A percentile compares a stretch with the other conserved stretches of the same genome.
These are phyloP conservation scores for Venusia cambrica DNA, from an alignment of 2,888 invertebrate species.

Conservation along the genomic window DNA sequence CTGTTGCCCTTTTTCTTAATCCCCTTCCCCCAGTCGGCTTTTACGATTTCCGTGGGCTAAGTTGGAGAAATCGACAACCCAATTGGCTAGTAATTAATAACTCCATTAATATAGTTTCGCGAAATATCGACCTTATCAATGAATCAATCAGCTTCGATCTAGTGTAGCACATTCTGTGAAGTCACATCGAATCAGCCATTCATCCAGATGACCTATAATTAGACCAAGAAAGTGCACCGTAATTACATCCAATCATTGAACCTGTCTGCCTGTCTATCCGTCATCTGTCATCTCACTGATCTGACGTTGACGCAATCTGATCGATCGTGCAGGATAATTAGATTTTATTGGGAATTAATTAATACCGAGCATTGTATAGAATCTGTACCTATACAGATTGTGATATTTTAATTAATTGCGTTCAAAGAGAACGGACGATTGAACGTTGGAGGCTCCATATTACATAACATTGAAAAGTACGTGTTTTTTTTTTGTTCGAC, in stretches of 20 bases:
- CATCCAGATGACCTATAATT: slow-evolving; percentile 12
- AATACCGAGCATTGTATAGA: slow-evolving; percentile 16
- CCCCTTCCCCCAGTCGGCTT: too few relatives aligned
- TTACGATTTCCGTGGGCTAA: too few relatives aligned
- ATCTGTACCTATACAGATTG: neutral
- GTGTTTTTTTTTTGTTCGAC: too few relatives aligned
- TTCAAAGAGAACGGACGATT: too few relatives aligned
- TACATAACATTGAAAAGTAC: too few relatives aligned
- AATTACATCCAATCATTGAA: slow-evolving; percentile 74
- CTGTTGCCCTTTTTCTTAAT: too few relatives aligned
- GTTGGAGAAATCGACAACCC: too few relatives aligned
- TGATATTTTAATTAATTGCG: too few relatives aligned
- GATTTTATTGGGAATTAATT: slow-evolving; percentile 37
- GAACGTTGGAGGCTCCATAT: too few relatives aligned
- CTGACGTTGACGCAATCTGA: slow-evolving; percentile 50
- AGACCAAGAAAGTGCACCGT: slow-evolving; percentile 64
- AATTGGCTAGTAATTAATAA: too few relatives aligned
- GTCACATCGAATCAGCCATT: slow-evolving; percentile 9
- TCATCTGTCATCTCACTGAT: slow-evolving; percentile 37
- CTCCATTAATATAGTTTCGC: too few relatives aligned
- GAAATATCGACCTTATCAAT: too few relatives aligned
- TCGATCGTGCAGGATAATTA: slow-evolving; percentile 40
- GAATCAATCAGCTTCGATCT: slow-evolving; percentile 4
- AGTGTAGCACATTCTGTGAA: slow-evolving; percentile 2
- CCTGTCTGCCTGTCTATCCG: slow-evolving; percentile 70